phyloP scores from a whole-genome alignment of 1,140 invertebrate species.

The Schlechtendalia chinensis region DNA sequence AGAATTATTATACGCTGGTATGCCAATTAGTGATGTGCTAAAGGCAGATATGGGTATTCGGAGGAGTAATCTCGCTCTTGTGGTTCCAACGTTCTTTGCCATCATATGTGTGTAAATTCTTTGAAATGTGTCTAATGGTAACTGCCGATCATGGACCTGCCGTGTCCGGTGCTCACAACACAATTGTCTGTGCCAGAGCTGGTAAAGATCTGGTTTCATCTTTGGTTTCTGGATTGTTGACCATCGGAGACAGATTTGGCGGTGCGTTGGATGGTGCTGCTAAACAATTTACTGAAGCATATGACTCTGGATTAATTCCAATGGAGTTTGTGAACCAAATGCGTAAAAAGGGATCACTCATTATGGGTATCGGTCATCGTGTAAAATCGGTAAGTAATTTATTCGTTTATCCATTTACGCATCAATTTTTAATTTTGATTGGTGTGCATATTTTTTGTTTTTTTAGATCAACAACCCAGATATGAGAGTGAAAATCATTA shows the following conservation, averaged over 20 bases:
- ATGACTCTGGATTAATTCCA: conserved; percentile 88
- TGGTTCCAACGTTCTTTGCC: conserved; percentile 98
- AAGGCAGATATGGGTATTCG: conserved; percentile 90
- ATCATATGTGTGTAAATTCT: conserved; percentile 91
- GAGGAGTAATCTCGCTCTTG: conserved; percentile 92
- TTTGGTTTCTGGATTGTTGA: conserved; percentile 91
- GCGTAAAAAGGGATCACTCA: conserved; percentile 93
- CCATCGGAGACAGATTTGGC: conserved; percentile 98
- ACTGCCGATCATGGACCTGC: conserved; percentile 99
- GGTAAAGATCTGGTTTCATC: conserved; percentile 99
- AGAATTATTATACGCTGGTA: conserved; percentile 95
- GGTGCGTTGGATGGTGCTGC: conserved; percentile 97
- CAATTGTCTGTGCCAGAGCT: conserved; percentile 96
- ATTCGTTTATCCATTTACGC: no score
- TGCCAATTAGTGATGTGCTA: conserved; percentile 93
- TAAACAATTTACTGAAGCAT: conserved; percentile 92
- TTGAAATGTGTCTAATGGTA: conserved; percentile 99
- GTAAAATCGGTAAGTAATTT: conserved; percentile 80
- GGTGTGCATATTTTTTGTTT: conserved; percentile 23
- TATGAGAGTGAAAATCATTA: conserved; percentile 93
- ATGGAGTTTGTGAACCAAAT: conserved; percentile 99
- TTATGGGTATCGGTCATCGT: conserved; percentile 98
- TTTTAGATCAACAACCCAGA: conserved; percentile 95
- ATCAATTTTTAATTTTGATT: no score
- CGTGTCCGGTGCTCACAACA: conserved; percentile 98